Conservation (phyloP, 2,888 invertebrate species). For the Maniola hyperantus region DNA sequence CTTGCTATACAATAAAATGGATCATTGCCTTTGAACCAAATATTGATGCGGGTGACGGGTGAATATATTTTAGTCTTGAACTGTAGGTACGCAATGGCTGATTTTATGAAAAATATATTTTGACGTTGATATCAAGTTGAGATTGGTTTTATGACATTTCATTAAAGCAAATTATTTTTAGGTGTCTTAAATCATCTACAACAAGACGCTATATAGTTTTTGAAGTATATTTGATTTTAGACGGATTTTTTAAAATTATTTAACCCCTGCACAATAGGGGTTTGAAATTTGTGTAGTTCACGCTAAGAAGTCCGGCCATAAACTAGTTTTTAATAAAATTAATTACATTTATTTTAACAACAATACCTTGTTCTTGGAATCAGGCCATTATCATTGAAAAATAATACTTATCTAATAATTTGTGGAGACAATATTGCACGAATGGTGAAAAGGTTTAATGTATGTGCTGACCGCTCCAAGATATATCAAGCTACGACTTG, state of each 20-base stretch:
- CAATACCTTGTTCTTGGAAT: slow-evolving; percentile 1
- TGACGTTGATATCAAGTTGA: neutral
- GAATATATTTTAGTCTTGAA: slow-evolving; percentile 27
- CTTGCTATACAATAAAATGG: slow-evolving; percentile 77
- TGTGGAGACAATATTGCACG: slow-evolving; percentile 40
- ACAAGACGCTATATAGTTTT: too few relatives aligned
- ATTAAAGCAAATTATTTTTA: too few relatives aligned
- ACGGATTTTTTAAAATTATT: too few relatives aligned
- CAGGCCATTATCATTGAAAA: slow-evolving; percentile 6
- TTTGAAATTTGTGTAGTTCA: too few relatives aligned
- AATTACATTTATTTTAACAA: too few relatives aligned
- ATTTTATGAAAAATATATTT: neutral
- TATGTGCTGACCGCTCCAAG: slow-evolving; percentile 67
- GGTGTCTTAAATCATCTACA: too few relatives aligned
- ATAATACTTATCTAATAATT: too few relatives aligned
- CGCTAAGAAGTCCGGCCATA: too few relatives aligned
- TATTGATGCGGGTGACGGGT: slow-evolving; percentile 24
- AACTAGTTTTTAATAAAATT: too few relatives aligned
- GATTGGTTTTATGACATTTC: too few relatives aligned
- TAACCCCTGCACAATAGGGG: too few relatives aligned
- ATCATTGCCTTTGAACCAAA: slow-evolving; percentile 60
- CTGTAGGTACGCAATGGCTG: neutral
- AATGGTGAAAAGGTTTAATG: slow-evolving; percentile 54
- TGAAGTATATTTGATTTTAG: too few relatives aligned
- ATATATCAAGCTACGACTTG: slow-evolving; percentile 76